Base-by-base conservation (phyloP, 2,797 vertebrate species). In the Fringilla coelebs region DNA sequence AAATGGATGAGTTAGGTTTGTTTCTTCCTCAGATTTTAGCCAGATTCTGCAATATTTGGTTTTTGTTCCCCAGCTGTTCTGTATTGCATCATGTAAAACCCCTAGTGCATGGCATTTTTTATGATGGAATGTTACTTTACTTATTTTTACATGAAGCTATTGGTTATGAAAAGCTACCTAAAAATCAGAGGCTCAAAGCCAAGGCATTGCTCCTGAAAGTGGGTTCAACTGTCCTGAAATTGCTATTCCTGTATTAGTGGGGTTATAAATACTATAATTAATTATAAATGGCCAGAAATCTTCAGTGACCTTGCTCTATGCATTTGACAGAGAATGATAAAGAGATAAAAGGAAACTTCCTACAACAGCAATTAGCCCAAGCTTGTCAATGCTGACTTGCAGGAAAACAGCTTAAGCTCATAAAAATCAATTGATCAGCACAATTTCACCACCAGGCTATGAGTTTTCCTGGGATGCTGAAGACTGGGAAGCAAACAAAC, bases 11-110 rank as follows among this genome's bases (percentile, higher is more conserved):
- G 31, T 70, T 62, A 24, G 31, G 31, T 46, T 88, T 54, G 31
- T 84, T 95, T 87, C 80, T 91, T 34, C 67, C 31, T 94, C 85
- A 80, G 46, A 78, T 82, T 93, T 92, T 86, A 66, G 34, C 43
- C 38, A 80, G 18, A 40, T 83, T 65, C 68, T 89, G 26, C 43
- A 76, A 49, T 60, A 72, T 86, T 87, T 94, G n/a, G 51, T 60
- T 85, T 93, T 89, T 71, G 45, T 88, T 57, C 66, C 45, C 92
- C 62, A 90, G 70, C 77, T 93, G 7, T 65, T 87, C 70, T 88
- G 24, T n/a, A 75, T 62, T 93, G 36, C 60, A 8, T 29, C 85
- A 46, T 57, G 16, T 77, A 63, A 95, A 88, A 21, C 4, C 89
- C 12, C 38, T 52, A 46, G 38, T 49, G 68, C 29, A 7, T n/a